phyloP scores from a whole-genome alignment of 2,888 invertebrate species.

The Platypus cylindrus region DNA sequence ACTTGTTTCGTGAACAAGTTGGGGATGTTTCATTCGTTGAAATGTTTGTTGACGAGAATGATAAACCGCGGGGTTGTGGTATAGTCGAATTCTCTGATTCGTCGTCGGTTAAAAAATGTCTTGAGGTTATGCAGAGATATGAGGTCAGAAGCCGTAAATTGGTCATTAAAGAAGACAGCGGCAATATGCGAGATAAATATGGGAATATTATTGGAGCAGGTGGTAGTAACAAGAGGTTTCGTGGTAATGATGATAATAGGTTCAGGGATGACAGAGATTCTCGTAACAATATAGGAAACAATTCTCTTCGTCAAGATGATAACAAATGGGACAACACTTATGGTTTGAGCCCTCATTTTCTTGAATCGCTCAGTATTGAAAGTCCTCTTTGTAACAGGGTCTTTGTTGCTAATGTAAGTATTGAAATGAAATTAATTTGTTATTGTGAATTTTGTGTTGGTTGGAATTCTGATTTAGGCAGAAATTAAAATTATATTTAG shows the following conservation, averaged over 20 bases:
- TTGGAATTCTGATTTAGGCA: too few relatives aligned
- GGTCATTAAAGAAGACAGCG: conserved; percentile 80
- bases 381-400: conserved; percentile 88
- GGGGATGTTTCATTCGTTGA: conserved; percentile 94
- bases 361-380: conserved; percentile 86
- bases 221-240: conserved; percentile 29
- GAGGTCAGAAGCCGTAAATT: conserved; percentile 87
- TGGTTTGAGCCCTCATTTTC: conserved; percentile 85
- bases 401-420: conserved; percentile 74
- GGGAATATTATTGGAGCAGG: conserved; percentile 42
- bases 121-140: conserved; percentile 89
- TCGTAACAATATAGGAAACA: conserved; percentile 4
- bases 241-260: conserved; percentile 29
- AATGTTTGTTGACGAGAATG: conserved; percentile 83
- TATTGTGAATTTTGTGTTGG: too few relatives aligned
- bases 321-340: conserved; percentile 71
- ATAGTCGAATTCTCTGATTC: conserved; percentile 83
- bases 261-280: conserved; percentile 23
- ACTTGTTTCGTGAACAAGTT: conserved; percentile 77
- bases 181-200: conserved; percentile 58
- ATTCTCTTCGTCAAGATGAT: conserved; percentile 28
- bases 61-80: conserved; percentile 90
- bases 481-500: too few relatives aligned
- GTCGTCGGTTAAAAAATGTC: conserved; percentile 54
- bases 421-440: too few relatives aligned